Base-by-base conservation (phyloP, 1,140 invertebrate species). In the Drosophila simulans region DNA sequence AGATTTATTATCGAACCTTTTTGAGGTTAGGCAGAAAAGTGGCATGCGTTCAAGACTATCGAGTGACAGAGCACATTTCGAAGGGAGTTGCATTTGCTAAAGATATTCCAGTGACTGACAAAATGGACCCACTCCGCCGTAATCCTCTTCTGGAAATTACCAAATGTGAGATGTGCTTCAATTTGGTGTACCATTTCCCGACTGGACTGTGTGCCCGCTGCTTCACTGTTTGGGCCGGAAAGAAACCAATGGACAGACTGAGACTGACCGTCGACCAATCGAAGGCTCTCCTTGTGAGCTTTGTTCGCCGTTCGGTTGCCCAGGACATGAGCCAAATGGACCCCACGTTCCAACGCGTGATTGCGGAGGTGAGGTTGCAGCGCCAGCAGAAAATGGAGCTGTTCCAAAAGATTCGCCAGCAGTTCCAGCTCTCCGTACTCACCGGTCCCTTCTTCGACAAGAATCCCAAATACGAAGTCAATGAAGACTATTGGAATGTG, bases 121-220 rank as follows among this genome's bases (percentile, higher is more conserved):
- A 13, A 1, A 84, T 80, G 80, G 75, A 48, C n/a, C n/a, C 4
- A 12, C 5, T 17, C 3, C 22, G 42, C 1, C 15, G 17, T 0
- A 51, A 74, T 66, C 59, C 66, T 0, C 20, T 86, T 13, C 11
- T 81, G 3, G 46, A 57, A 8, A 39, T 66, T 15, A 48, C 51
- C 31, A 69, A 69, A 22, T 86, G 82, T 34, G 69, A 85, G 15
- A 76, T 68, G 74, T 86, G 82, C 15, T 43, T 39, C 17, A 62
- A 60, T 5, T 37, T 5, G 8, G 62, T 68, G 13, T 53, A 49
- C 11, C 59, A 86, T 37, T 68, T 62, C 15, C 46, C 71, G 15
- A 39, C 20, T n/a, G 78, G 79, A 0, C 43, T 86, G 5, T 88
- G 83, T 25, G 49, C 25, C n/a, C 56, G 60, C 4, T 86, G 82